Evolutionary conservation across 2,888 invertebrate genomes (phyloP).

Genomic region (Cabera pusaria): DNA sequence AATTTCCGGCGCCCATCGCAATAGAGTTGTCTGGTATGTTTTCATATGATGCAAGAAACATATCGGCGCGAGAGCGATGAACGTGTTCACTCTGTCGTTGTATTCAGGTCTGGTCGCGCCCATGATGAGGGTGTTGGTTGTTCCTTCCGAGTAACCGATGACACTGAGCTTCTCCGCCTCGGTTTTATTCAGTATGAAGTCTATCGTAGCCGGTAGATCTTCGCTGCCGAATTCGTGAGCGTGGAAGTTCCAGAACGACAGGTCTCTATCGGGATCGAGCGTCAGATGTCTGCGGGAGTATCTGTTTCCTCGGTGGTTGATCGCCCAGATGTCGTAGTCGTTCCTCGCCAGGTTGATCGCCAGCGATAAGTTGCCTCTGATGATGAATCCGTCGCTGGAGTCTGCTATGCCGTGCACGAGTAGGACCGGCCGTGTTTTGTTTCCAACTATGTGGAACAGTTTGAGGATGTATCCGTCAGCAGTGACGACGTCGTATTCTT

Average conservation of each 20-base stretch:
- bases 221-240: slow-evolving; percentile 87
- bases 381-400: slow-evolving; percentile 45
- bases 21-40: slow-evolving; percentile 3
- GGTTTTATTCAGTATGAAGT: slow-evolving; percentile 59
- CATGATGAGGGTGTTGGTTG: slow-evolving; percentile 77
- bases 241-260: slow-evolving; percentile 77
- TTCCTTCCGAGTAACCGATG: slow-evolving; percentile 87
- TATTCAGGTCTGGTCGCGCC: slow-evolving; percentile 72
- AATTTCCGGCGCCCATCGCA: slow-evolving; percentile 14
- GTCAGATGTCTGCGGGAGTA: slow-evolving; percentile 80
- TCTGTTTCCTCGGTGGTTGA: slow-evolving; percentile 82
- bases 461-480: slow-evolving; percentile 49
- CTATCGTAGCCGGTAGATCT: slow-evolving; percentile 86
- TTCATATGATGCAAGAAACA: slow-evolving; percentile 36
- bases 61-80: slow-evolving; percentile 79
- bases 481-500: slow-evolving; percentile 41
- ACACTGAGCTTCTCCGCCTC: slow-evolving; percentile 79
- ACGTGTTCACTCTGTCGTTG: slow-evolving; percentile 74
- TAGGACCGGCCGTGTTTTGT: slow-evolving; percentile 39
- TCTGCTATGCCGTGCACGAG: slow-evolving; percentile 47
- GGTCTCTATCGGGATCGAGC: slow-evolving; percentile 53
- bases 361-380: slow-evolving; percentile 47
- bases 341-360: slow-evolving; percentile 58
- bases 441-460: slow-evolving; percentile 44
- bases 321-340: slow-evolving; percentile 73